Percentiles rank a stretch among this genome's conserved stretches.
phyloP scores from a whole-genome alignment of 2,888 invertebrate species.

The Tricholauxania praeusta region DNA sequence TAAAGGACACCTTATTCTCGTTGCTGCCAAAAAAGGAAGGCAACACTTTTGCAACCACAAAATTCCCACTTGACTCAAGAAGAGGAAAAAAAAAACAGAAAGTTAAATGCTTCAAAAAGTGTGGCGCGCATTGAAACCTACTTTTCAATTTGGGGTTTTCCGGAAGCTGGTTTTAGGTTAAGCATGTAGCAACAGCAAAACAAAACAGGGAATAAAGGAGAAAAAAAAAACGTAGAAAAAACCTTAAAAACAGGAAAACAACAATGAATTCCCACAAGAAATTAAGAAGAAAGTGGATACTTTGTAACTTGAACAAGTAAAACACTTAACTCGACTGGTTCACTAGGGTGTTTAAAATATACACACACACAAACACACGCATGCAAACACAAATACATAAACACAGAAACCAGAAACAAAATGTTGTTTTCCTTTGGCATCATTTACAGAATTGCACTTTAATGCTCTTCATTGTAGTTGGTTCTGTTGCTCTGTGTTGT shows the following conservation, averaged over 20 bases:
- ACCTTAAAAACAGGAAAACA: constrained; percentile 10
- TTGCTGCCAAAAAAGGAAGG: no score
- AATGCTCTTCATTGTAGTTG: constrained; percentile 39
- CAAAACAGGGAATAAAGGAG: neutral
- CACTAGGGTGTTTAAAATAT: constrained; percentile 22
- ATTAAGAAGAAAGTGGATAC: constrained; percentile 56
- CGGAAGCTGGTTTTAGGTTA: neutral
- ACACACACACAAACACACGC: constrained; percentile 7
- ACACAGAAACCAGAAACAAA: constrained; percentile 29
- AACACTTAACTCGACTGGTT: constrained; percentile 40
- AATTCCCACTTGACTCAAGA: constrained; percentile 5
- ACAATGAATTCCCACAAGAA: constrained; percentile 55
- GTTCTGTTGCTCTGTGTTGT: constrained; percentile 13
- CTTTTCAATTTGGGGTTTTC: constrained; percentile 25
- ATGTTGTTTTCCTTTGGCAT: constrained; percentile 43
- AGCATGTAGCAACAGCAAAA: constrained; percentile 24
- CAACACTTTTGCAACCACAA: neutral
- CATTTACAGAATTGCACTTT: constrained; percentile 59
- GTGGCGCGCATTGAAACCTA: constrained; percentile 39
- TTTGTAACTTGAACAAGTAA: constrained; percentile 34
- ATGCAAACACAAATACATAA: constrained; percentile 11
- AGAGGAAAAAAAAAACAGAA: constrained; percentile 44
- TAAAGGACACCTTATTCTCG: no score
- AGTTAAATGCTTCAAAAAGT: neutral
- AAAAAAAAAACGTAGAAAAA: neutral